A percentile compares a stretch with the other conserved stretches of the same genome.
These are phyloP conservation scores for Eupristina koningsbergeri DNA, from an alignment of 1,140 invertebrate species.

Conservation along the genomic window DNA sequence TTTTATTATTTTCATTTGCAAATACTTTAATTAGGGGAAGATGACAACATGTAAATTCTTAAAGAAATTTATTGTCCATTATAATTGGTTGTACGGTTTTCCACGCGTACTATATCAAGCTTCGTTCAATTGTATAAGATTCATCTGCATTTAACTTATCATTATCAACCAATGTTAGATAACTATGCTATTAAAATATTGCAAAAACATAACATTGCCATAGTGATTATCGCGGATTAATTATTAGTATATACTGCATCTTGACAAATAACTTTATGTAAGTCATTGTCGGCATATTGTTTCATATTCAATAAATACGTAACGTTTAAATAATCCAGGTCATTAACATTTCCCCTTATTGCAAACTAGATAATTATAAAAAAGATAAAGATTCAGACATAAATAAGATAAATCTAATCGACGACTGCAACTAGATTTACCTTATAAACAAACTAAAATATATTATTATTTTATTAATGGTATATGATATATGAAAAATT, in stretches of 20 bases:
- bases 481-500: slow-evolving; percentile 20
- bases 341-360: slow-evolving; percentile 33
- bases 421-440: slow-evolving; percentile 18
- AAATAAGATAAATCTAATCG: slow-evolving; percentile 34
- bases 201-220: too few species aligned
- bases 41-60: slow-evolving; percentile 22
- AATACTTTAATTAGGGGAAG: not conserved
- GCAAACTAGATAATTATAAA: slow-evolving; percentile 9
- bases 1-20: slow-evolving; percentile 21
- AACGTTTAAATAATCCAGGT: not conserved
- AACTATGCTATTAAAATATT: too few species aligned
- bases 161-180: too few species aligned
- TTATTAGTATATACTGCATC: too few species aligned
- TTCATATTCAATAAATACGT: not conserved
- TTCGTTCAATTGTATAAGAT: too few species aligned
- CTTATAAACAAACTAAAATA: slow-evolving; percentile 18
- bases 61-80: too few species aligned
- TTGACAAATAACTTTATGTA: too few species aligned
- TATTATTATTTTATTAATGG: not conserved
- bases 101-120: not conserved
- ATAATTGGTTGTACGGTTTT: not conserved
- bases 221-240: too few species aligned
- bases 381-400: slow-evolving; percentile 17
- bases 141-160: too few species aligned
- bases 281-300: too few species aligned